Evolutionary conservation across 2,113 vertebrate genomes (phyloP).

Genomic region (Carlito syrichta): DNA sequence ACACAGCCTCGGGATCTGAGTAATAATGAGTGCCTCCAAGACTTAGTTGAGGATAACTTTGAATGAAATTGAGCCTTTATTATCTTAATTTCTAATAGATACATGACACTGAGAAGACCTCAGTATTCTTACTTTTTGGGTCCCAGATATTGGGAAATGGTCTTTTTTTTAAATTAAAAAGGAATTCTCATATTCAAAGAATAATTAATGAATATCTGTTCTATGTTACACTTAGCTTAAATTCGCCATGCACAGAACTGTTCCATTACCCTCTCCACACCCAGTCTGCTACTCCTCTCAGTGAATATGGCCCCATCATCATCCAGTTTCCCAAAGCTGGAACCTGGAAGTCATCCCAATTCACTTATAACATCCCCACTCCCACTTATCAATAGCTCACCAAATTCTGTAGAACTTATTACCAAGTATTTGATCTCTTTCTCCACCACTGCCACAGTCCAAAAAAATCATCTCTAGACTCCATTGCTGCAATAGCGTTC

Average conservation of each 20-base stretch:
- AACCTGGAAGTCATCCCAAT: background rate
- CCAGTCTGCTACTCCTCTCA: background rate
- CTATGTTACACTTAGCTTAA: background rate
- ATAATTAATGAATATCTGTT: background rate
- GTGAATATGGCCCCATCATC: background rate
- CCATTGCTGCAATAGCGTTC: background rate
- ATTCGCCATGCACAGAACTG: background rate
- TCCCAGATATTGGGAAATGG: background rate
- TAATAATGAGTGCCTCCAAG: background rate
- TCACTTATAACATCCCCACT: background rate
- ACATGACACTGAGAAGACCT: background rate
- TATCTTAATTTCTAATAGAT: conserved; percentile 13
- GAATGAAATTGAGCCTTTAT: background rate
- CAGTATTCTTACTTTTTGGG: background rate
- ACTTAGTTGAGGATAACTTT: background rate
- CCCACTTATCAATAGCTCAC: background rate
- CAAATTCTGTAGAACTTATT: background rate
- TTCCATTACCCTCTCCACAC: background rate
- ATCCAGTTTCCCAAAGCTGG: background rate
- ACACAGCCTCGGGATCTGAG: background rate
- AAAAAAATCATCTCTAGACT: background rate
- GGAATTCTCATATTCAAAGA: background rate
- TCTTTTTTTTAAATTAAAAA: conserved; percentile 3
- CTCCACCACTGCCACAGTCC: background rate
- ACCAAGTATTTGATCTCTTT: background rate